Percentiles rank a stretch among this genome's conserved stretches.
phyloP scores from a whole-genome alignment of 2,888 invertebrate species.

The Schizotus pectinicornis region DNA sequence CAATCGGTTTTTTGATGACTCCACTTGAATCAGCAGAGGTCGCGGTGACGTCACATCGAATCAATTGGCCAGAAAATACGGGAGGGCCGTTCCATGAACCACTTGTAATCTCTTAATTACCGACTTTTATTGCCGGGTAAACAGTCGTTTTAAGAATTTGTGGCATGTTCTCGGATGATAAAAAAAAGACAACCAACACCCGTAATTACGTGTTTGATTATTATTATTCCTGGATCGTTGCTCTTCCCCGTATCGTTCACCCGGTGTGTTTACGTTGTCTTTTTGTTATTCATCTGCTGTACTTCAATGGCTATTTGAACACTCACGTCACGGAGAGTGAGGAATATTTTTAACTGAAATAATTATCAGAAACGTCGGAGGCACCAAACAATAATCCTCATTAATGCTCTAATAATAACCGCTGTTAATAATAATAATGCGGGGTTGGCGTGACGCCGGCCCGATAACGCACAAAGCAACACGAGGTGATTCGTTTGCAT shows the following conservation, averaged over 20 bases:
- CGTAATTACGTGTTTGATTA: constrained; percentile 24
- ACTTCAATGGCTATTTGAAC: constrained; percentile 37
- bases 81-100: too few relatives aligned
- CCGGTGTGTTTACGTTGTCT: constrained; percentile 31
- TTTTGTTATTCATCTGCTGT: constrained; percentile 34
- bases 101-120: background rate
- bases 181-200: constrained; percentile 6
- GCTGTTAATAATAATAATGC: too few relatives aligned
- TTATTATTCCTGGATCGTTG: constrained; percentile 29
- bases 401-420: too few relatives aligned
- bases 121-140: background rate
- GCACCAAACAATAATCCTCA: too few relatives aligned
- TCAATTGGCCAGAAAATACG: too few relatives aligned
- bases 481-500: too few relatives aligned
- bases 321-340: constrained; percentile 20
- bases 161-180: constrained; percentile 28
- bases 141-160: constrained; percentile 11
- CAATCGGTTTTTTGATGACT: too few relatives aligned
- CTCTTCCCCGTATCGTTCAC: constrained; percentile 36
- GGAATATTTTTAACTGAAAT: background rate
- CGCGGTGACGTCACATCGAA: too few relatives aligned
- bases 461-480: too few relatives aligned
- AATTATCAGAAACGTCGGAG: too few relatives aligned
- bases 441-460: too few relatives aligned
- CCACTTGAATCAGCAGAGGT: too few relatives aligned